Percentiles rank a stretch among this genome's conserved stretches.
These are phyloP conservation scores for Hydrocynus forskahlii DNA, from an alignment of 2,797 vertebrate species.

Conservation along the genomic window DNA sequence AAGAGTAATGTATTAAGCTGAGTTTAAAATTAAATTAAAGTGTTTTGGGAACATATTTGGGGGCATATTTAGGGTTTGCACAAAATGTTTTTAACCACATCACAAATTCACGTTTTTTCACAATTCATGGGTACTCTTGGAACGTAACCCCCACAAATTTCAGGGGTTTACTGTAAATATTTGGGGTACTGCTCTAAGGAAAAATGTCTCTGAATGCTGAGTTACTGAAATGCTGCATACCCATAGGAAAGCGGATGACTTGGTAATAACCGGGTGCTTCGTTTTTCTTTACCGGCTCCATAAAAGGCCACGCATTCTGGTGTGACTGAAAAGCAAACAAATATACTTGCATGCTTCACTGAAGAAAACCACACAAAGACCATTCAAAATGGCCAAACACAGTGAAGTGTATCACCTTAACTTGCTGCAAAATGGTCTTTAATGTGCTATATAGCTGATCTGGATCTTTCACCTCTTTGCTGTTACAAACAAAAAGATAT, in stretches of 20 bases:
- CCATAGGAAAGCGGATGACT: conserved; percentile 99
- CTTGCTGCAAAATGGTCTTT: conserved; percentile 95
- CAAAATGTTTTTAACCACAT: too few relatives aligned
- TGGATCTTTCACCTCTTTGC: conserved; percentile 96
- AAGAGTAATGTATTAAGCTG: too few relatives aligned
- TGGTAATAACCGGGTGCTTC: conserved; percentile 99
- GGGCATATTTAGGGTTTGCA: too few relatives aligned
- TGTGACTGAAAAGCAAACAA: conserved; percentile 83
- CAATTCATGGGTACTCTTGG: too few relatives aligned
- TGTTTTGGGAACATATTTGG: too few relatives aligned
- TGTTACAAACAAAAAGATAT: conserved; percentile 63
- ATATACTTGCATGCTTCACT: not conserved
- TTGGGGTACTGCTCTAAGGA: not conserved
- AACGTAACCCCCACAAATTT: too few relatives aligned
- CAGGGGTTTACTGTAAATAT: too few relatives aligned
- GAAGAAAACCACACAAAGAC: not conserved
- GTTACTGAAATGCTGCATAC: conserved; percentile 73
- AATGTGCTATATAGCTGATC: conserved; percentile 94
- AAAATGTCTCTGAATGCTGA: not conserved
- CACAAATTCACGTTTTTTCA: too few relatives aligned
- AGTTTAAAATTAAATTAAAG: too few relatives aligned
- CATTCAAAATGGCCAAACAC: not conserved
- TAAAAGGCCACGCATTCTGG: conserved; percentile 99
- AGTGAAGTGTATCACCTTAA: conserved; percentile 83
- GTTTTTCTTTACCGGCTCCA: conserved; percentile 99